Base-by-base conservation (phyloP, 2,888 invertebrate species). In the Cinara cedri region DNA sequence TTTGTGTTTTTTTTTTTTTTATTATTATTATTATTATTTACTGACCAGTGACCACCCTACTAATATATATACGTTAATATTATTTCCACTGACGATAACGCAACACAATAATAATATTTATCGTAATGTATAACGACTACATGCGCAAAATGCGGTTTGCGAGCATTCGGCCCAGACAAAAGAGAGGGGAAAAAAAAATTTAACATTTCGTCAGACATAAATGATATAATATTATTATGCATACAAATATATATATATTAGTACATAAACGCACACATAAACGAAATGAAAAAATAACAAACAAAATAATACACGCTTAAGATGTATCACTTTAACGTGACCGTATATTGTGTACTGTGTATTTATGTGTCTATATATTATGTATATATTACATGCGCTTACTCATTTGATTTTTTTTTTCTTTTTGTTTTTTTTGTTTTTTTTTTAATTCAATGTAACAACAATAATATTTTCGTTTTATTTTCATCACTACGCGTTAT, bases 391-490 rank as follows among this genome's bases (percentile, higher is more conserved):
- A 34, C 6, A 72, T 74, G 63, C 74, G 63, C 63, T 74, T 74
- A 74, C 21, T 72, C 63, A 62, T 51, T 51, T 62, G 6, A 34
- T 68, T 72, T 72, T 21, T 65, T 74, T 62, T 51, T 51, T 6
- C n/a, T n/a, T n/a, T n/a, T n/a, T n/a, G n/a, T n/a, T n/a, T n/a
- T 68, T 54, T 54, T 65, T 54, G n/a, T 68, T 54, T 54, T 65
- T 54, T 63, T 74, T 65, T 51, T 74, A 54, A 74, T 65, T n/a
- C n/a, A n/a, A n/a, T n/a, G n/a, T n/a, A n/a, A n/a, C n/a, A 74
- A 74, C 63, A 63, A 72, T 51, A 51, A 65, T 74, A 34, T 71
- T 68, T 72, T 65, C n/a, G 63, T 74, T 63, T 74, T 74, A 74
- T 63, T 63, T n/a, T n/a, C n/a, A n/a, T n/a, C n/a, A n/a, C n/a